Base-by-base conservation (phyloP, 64 coral and sea anemone species). In the Stichodactyla mertensii region DNA sequence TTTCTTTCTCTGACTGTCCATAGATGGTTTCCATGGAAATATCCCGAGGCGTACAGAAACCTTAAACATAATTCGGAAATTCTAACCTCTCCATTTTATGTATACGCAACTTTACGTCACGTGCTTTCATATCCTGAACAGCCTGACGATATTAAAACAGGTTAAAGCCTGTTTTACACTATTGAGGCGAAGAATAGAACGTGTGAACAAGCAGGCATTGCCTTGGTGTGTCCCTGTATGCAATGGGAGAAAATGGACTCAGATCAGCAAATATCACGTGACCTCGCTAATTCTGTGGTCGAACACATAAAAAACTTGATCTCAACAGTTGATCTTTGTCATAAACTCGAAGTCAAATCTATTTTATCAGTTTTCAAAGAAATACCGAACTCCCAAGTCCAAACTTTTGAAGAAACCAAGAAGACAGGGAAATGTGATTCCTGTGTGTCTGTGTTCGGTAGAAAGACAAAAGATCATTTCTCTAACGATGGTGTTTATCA, bases 201-300 rank as follows among this genome's bases (percentile, higher is more conserved):
- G 11, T 93, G 92, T 24, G 16, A n/a, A 16, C 71, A 53, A 58
- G 84, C 88, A 15, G 88, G 84, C 3, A 88, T 93, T 45, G 87
- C 71, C 55, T 88, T 93, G 92, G 92, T 93, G 92, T 93, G 92
- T n/a, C 87, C 92, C 0, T 93, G 92, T 59, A 54, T 93, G 14
- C 60, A 82, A 10, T 67, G 78, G 31, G 82, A 89, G 18, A 45
- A 61, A 4, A 59, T 93, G 0, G 6, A 51, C 55, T 22, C 23
- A 1, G 23, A 45, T 53, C n/a, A 77, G 13, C 22, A 22, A 6
- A 9, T 70, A 58, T 84, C 90, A 20, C 54, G 52, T 55, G 16
- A 86, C 1, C 4, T 55, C 14, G 92, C 79, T 7, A 16, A 52
- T 16, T 64, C 26, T 58, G 83, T 64, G 16, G 84, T 93, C 8